These are phyloP conservation scores for Diceros bicornis DNA, from an alignment of 2,797 vertebrate species.

Conservation along the genomic window DNA sequence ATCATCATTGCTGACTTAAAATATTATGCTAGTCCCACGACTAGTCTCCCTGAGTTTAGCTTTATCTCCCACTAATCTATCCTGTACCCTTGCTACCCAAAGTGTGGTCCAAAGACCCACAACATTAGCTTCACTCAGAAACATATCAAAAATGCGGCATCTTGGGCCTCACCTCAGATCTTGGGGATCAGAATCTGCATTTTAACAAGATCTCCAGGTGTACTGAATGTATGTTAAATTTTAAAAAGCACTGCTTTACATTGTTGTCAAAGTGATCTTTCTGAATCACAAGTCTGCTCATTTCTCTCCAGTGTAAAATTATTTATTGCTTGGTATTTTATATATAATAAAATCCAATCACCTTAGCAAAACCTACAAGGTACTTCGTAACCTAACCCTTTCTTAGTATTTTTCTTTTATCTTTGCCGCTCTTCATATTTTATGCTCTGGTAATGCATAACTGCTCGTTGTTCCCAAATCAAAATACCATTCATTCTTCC, in stretches of 20 bases:
- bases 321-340: not conserved
- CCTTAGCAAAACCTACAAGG: not conserved
- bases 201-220: not conserved
- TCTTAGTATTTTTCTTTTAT: not conserved
- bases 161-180: not conserved
- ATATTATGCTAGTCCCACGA: too few relatives aligned
- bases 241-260: not conserved
- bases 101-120: not conserved
- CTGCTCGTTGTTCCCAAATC: not conserved
- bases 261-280: not conserved
- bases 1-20: not conserved
- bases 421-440: not conserved
- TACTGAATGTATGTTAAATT: not conserved
- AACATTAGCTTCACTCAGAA: not conserved
- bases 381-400: not conserved
- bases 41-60: not conserved
- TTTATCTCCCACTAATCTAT: not conserved
- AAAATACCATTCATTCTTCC: not conserved
- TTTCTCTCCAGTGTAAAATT: not conserved
- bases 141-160: not conserved
- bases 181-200: not conserved
- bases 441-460: not conserved
- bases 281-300: not conserved
- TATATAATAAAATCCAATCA: not conserved
- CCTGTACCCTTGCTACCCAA: not conserved